These are phyloP conservation scores for Chironomus striatipennis DNA, from an alignment of 1,140 invertebrate species.

Conservation along the genomic window DNA sequence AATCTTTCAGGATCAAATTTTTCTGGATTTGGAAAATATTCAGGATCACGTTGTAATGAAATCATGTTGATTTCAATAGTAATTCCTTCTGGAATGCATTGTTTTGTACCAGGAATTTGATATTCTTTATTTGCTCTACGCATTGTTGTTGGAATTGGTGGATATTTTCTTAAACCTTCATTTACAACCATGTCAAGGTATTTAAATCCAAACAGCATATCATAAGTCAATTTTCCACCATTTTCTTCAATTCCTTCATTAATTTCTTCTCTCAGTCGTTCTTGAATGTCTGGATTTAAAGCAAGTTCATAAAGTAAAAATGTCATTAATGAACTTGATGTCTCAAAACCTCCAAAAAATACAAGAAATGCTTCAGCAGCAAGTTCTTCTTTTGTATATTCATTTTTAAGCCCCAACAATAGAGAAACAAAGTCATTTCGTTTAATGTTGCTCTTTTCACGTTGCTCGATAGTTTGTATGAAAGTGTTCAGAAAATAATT, in stretches of 20 bases:
- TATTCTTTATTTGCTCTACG: slow-evolving; percentile 40
- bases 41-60: slow-evolving; percentile 40
- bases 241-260: slow-evolving; percentile 32
- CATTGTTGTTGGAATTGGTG: slow-evolving; percentile 39
- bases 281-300: slow-evolving; percentile 16
- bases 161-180: background rate
- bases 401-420: slow-evolving; percentile 35
- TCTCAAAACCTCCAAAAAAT: slow-evolving; percentile 15
- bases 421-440: slow-evolving; percentile 41
- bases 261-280: slow-evolving; percentile 34
- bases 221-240: slow-evolving; percentile 38
- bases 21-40: background rate
- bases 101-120: slow-evolving; percentile 39
- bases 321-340: background rate
- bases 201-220: slow-evolving; percentile 38
- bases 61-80: slow-evolving; percentile 40
- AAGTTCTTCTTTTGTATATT: background rate
- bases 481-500: slow-evolving; percentile 40
- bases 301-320: slow-evolving; percentile 24
- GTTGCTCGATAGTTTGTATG: slow-evolving; percentile 36
- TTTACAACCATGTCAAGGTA: slow-evolving; percentile 39
- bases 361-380: background rate
- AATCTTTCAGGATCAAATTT: slow-evolving; percentile 36
- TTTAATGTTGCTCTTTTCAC: slow-evolving; percentile 35
- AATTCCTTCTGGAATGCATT: slow-evolving; percentile 32